Percentiles rank a stretch among this genome's conserved stretches.
phyloP scores from a whole-genome alignment of 2,888 invertebrate genomes.

The Nephrocerus scutellatus region DNA sequence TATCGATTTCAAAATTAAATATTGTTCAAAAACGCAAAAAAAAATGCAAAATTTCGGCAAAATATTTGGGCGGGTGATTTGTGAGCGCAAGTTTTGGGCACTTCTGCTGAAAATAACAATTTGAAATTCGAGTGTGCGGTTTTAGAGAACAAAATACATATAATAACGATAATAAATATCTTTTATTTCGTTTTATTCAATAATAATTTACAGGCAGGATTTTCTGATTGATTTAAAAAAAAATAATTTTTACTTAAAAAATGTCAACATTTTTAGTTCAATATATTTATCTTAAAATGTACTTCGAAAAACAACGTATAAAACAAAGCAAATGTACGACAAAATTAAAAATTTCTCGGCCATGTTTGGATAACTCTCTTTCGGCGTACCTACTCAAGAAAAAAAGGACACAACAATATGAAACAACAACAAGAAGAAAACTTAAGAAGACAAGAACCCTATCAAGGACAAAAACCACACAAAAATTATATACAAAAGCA shows the following conservation, averaged over 20 bases:
- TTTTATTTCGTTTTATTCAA: no score
- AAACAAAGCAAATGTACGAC: slow-evolving; percentile 23
- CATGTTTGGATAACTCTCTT: slow-evolving; percentile 47
- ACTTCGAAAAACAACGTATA: slow-evolving; percentile 24
- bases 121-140: background rate
- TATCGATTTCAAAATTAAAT: slow-evolving; percentile 15
- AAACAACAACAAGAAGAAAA: slow-evolving; percentile 26
- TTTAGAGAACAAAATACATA: slow-evolving; percentile 14
- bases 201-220: slow-evolving; percentile 46
- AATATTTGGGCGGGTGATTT: no score
- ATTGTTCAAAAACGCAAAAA: slow-evolving; percentile 15
- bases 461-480: slow-evolving; percentile 32
- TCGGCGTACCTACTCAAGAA: slow-evolving; percentile 44
- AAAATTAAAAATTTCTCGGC: slow-evolving; percentile 40
- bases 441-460: slow-evolving; percentile 20
- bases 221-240: slow-evolving; percentile 26
- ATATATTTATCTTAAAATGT: slow-evolving; percentile 21
- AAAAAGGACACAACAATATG: slow-evolving; percentile 26
- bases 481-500: slow-evolving; percentile 39
- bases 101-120: no score
- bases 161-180: slow-evolving; percentile 24
- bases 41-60: slow-evolving; percentile 14
- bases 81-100: no score
- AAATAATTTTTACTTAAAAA: no score
- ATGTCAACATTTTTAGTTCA: slow-evolving; percentile 8